Percentiles rank a stretch among this genome's conserved stretches.
These are phyloP conservation scores for Holotrichia oblita DNA, from an alignment of 1,140 invertebrate genomes.

Conservation along the genomic window DNA sequence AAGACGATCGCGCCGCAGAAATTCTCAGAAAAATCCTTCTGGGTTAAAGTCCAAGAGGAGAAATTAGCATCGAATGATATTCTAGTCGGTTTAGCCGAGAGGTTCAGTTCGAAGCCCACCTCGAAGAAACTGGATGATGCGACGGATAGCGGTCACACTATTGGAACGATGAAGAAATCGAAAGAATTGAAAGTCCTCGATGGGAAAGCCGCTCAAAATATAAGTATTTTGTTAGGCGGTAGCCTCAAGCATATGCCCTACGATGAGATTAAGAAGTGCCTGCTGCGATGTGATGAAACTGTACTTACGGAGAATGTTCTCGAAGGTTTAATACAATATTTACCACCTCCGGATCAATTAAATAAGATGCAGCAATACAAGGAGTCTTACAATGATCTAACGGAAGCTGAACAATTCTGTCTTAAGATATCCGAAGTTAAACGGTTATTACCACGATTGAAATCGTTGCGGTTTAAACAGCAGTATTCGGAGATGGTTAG, in stretches of 20 bases:
- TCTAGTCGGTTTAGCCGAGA: constrained; percentile 80
- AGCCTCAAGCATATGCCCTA: constrained; percentile 91
- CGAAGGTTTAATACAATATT: constrained; percentile 86
- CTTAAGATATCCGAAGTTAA: constrained; percentile 92
- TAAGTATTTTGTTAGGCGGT: constrained; percentile 90
- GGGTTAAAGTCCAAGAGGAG: constrained; percentile 93
- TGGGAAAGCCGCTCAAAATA: constrained; percentile 92
- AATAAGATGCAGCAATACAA: constrained; percentile 83
- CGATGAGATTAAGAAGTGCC: constrained; percentile 83
- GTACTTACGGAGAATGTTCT: constrained; percentile 84
- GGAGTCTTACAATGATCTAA: constrained; percentile 81
- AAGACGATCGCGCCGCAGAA: constrained; percentile 86
- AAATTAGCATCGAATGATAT: constrained; percentile 87
- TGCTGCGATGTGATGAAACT: constrained; percentile 86
- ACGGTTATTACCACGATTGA: constrained; percentile 84
- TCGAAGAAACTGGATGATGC: constrained; percentile 76
- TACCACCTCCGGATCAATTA: constrained; percentile 90
- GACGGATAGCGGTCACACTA: constrained; percentile 62
- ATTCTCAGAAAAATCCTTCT: constrained; percentile 94
- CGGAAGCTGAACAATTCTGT: constrained; percentile 95
- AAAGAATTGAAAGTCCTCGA: constrained; percentile 93
- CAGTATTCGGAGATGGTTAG: constrained; percentile 83
- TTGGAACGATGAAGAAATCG: constrained; percentile 81
- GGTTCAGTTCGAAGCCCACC: constrained; percentile 88
- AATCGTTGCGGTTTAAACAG: constrained; percentile 91